Evolutionary conservation across 2,888 invertebrate genomes (phyloP).

Genomic region (Meteorus cinctellus): DNA sequence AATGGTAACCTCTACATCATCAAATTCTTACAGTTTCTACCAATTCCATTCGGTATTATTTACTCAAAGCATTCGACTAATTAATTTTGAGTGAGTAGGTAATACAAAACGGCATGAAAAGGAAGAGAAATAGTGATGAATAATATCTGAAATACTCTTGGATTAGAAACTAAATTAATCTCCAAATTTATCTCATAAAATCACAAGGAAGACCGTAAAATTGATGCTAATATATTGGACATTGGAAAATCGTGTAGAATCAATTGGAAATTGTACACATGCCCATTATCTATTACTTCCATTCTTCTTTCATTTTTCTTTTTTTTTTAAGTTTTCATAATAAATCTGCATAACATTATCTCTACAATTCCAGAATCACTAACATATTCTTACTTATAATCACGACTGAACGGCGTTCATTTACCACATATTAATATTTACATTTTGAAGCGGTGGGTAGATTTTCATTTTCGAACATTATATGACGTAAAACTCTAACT

Average conservation of each 20-base stretch:
- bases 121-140: background rate
- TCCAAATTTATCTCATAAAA: background rate
- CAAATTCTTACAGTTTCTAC: background rate
- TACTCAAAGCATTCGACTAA: background rate
- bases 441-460: background rate
- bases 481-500: background rate
- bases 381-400: background rate
- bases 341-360: background rate
- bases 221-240: background rate
- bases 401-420: background rate
- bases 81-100: background rate
- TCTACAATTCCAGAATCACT: background rate
- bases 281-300: background rate
- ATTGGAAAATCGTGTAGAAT: background rate
- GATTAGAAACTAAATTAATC: background rate
- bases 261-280: background rate
- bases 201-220: conserved; percentile 12
- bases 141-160: background rate
- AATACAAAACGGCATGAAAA: background rate
- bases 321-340: background rate
- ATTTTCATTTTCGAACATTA: background rate
- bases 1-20: background rate
- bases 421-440: conserved; percentile 2
- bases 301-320: background rate
- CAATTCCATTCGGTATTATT: background rate